A percentile compares a stretch with the other conserved stretches of the same genome.
phyloP scores from a whole-genome alignment of 2,797 vertebrate genomes.

The Iguana delicatissima region DNA sequence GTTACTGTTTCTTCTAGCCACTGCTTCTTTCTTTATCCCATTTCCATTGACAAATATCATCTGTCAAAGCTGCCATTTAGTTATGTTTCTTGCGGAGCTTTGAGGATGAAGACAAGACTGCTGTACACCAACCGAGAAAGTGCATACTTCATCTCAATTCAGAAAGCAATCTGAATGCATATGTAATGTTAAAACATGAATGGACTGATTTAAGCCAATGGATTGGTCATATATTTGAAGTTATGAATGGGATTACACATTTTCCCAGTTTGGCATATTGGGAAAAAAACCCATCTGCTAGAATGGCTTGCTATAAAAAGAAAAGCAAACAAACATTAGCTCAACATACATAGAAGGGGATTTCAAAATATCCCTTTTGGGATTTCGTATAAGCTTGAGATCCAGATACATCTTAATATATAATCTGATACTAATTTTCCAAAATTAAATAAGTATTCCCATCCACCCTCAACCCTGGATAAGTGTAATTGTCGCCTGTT shows the following conservation, averaged over 20 bases:
- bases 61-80: background rate
- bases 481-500: background rate
- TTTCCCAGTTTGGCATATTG: background rate
- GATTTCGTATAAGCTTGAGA: background rate
- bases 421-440: background rate
- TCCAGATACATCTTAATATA: background rate
- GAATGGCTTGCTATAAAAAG: constrained; percentile 10
- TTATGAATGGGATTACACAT: background rate
- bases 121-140: background rate
- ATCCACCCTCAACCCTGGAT: background rate
- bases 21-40: background rate
- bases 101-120: background rate
- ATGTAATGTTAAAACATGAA: constrained; percentile 20
- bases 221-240: constrained; percentile 1
- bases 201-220: background rate
- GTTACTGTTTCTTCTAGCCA: background rate
- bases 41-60: background rate
- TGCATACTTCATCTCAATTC: background rate
- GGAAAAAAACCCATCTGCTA: background rate
- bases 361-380: background rate
- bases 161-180: constrained; percentile 7
- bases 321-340: background rate
- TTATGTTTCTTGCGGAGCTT: background rate
- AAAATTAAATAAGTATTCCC: constrained; percentile 20
- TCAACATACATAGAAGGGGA: background rate